Percentiles rank a stretch among this genome's conserved stretches.
Conservation (phyloP, 2,113 vertebrate species). For the Gallinago paraguaiae region DNA sequence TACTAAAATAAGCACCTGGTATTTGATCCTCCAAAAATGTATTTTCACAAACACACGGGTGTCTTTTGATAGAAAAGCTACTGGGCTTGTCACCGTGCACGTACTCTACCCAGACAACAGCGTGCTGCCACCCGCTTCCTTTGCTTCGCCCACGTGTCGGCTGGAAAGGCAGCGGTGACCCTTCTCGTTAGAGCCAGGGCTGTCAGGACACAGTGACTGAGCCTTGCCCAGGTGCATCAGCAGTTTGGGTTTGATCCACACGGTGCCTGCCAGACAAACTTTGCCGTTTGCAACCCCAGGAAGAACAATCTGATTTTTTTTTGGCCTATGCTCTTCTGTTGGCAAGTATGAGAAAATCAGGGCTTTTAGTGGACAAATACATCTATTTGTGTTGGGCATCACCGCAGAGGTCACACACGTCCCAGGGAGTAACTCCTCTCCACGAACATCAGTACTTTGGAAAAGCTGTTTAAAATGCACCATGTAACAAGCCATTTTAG, state of each 20-base stretch:
- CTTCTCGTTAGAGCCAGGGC: background rate
- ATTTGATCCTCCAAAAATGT: conserved; percentile 54
- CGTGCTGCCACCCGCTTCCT: background rate
- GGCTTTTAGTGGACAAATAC: background rate
- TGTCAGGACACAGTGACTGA: background rate
- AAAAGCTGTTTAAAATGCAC: background rate
- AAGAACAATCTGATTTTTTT: background rate
- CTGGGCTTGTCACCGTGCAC: conserved; percentile 7
- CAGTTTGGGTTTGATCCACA: background rate
- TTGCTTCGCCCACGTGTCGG: fast-evolving
- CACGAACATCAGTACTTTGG: background rate
- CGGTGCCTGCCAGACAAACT: background rate
- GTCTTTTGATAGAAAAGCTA: conserved; percentile 55
- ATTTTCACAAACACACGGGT: conserved; percentile 48
- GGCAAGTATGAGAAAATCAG: background rate
- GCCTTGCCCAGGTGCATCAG: background rate
- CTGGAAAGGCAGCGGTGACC: background rate
- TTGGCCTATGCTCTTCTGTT: background rate
- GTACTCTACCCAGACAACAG: background rate
- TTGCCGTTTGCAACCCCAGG: background rate
- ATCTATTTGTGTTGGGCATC: background rate
- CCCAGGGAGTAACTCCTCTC: background rate
- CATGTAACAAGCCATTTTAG: background rate
- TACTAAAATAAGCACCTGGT: conserved; percentile 57
- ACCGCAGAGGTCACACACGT: fast-evolving